Conservation (phyloP, 2,888 invertebrate species). For the Boloria selene region DNA sequence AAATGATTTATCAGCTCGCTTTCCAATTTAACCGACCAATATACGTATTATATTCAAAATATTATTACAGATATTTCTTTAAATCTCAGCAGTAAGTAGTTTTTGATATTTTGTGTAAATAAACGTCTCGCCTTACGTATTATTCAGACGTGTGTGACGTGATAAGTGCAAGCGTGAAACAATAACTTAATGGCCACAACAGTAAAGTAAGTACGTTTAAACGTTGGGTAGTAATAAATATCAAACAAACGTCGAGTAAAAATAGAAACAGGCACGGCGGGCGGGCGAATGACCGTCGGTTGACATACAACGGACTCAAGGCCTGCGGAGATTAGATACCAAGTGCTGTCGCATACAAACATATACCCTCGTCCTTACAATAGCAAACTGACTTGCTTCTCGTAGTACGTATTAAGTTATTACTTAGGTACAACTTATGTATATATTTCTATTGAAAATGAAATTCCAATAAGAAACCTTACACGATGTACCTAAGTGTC, state of each 20-base stretch:
- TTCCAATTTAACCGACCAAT: slow-evolving; percentile 3
- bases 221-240: slow-evolving; percentile 64
- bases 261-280: slow-evolving; percentile 68
- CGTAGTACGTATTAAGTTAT: background rate
- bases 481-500: background rate
- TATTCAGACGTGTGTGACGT: slow-evolving; percentile 5
- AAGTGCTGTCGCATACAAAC: slow-evolving; percentile 66
- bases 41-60: background rate
- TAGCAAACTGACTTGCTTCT: slow-evolving; percentile 9
- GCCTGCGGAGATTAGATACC: slow-evolving; percentile 78
- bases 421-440: no score
- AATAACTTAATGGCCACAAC: slow-evolving; percentile 60
- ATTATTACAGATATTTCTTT: background rate
- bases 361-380: slow-evolving; percentile 55
- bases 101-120: background rate
- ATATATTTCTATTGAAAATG: no score
- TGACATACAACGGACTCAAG: slow-evolving; percentile 81
- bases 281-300: slow-evolving; percentile 76
- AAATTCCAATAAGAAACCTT: no score
- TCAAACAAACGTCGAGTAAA: slow-evolving; percentile 72
- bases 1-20: slow-evolving; percentile 28
- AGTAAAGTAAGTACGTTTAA: slow-evolving; percentile 53
- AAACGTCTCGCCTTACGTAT: background rate
- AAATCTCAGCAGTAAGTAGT: no score
- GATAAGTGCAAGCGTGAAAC: slow-evolving; percentile 47